Evolutionary conservation across 2,888 invertebrate species (phyloP).

Genomic region (Tetragonula carbonaria): DNA sequence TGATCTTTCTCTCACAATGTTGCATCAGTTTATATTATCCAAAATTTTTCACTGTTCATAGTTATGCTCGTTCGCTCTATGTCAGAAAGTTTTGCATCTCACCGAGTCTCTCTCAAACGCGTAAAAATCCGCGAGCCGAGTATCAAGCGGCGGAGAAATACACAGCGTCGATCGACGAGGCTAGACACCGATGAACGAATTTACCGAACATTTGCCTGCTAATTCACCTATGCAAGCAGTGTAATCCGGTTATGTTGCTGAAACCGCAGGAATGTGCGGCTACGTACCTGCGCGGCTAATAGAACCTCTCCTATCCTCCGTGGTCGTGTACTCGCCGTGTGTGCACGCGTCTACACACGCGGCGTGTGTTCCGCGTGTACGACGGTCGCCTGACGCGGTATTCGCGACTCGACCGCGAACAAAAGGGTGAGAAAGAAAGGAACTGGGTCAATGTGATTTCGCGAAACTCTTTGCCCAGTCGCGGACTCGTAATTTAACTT

Average conservation of each 20-base stretch:
- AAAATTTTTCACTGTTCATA: too few species aligned
- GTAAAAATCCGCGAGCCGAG: slow-evolving; percentile 27
- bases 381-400: slow-evolving; percentile 15
- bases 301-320: slow-evolving; percentile 47
- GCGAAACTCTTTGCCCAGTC: slow-evolving; percentile 25
- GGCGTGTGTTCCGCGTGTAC: not conserved
- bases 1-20: too few species aligned
- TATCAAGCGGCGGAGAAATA: slow-evolving; percentile 36
- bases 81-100: too few species aligned
- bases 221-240: slow-evolving; percentile 69
- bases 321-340: slow-evolving; percentile 14
- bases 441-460: slow-evolving; percentile 57
- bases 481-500: slow-evolving; percentile 49
- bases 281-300: slow-evolving; percentile 66
- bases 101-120: not conserved
- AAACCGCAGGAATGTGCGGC: slow-evolving; percentile 70
- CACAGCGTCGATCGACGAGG: slow-evolving; percentile 40
- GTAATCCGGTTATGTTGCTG: slow-evolving; percentile 70
- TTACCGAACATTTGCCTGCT: slow-evolving; percentile 70
- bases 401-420: slow-evolving; percentile 39
- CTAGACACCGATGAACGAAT: slow-evolving; percentile 42
- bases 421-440: slow-evolving; percentile 51
- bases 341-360: not conserved
- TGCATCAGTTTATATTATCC: too few species aligned
- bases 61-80: too few species aligned